Base-by-base conservation (phyloP, 2,113 vertebrate species). In the Hiodon tergisus region DNA sequence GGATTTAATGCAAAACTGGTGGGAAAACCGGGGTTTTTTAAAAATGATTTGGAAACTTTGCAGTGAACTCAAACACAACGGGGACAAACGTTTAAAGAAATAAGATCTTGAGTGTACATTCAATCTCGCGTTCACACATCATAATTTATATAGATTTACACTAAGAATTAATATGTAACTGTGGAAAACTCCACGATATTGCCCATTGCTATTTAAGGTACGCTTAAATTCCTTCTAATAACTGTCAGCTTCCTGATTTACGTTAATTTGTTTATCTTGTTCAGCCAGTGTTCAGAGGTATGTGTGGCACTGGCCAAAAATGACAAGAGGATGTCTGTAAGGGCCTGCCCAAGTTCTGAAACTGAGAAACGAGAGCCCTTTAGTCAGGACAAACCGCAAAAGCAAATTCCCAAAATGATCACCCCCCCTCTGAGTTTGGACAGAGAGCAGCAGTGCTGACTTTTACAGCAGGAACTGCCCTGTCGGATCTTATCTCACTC, bases 61-160 rank as follows among this genome's bases (percentile, higher is more conserved):
- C 47, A 59, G 78, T 76, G 77, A 63, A 73, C 75, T 81, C 73
- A 73, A 70, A 75, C 72, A 79, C 79, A 79, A 76, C 69, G 63
- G 67, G 70, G 51, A 59, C 48, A 74, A 59, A 75, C 77, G 78
- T 75, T 70, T 84, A 84, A 84, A 82, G 73, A 54, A 67, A 79
- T 71, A 61, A 46, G 6, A 60, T 57, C 71, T 48, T 72, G 57
- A 71, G 31, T 31, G 31, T 31, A 31, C 31, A 31, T 31, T 31
- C 31, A 31, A 31, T 51, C 55, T 46, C 9, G n/a, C 58, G 48
- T 4, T 60, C 57, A 48, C 46, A 8, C 10, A 62, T n/a, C 17
- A 47, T 59, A 58, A 72, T 60, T 60, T n/a, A 60, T 60, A 2
- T 17, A 31, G 14, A 53, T 62, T 63, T 50, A 31, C 6, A 73